Conservation (phyloP, 2,113 vertebrate genomes). For the Centropristis striata region DNA sequence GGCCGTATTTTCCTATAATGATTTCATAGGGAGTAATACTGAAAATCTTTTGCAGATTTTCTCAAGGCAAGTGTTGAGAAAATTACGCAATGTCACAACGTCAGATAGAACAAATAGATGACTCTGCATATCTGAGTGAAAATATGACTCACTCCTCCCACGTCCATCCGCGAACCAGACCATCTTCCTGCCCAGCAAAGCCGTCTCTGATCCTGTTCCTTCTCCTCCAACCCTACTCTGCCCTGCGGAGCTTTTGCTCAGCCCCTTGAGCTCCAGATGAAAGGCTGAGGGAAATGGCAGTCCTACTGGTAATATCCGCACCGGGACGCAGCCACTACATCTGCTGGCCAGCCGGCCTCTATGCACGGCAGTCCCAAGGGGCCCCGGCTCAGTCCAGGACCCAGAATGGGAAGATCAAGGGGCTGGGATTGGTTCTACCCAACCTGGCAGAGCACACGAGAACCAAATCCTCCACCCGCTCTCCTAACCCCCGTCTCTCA, state of each 20-base stretch:
- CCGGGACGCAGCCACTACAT: conserved; percentile 73
- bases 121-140: conserved; percentile 47
- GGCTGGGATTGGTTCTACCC: conserved; percentile 43
- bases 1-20: neutral
- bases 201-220: conserved; percentile 68
- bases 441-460: conserved; percentile 45
- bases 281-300: conserved; percentile 80
- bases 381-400: conserved; percentile 41
- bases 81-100: conserved; percentile 15
- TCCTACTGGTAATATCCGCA: conserved; percentile 80
- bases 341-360: conserved; percentile 74
- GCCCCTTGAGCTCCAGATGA: conserved; percentile 76
- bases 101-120: conserved; percentile 38
- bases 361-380: conserved; percentile 63
- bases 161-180: conserved; percentile 61
- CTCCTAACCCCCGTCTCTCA: conserved; percentile 59
- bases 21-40: neutral
- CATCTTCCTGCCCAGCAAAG: conserved; percentile 59
- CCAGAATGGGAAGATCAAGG: conserved; percentile 49
- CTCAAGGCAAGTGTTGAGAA: neutral
- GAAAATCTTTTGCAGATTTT: conserved; percentile 19
- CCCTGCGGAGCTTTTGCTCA: conserved; percentile 53
- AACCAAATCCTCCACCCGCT: conserved; percentile 56
- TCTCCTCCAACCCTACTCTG: conserved; percentile 53
- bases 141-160: conserved; percentile 37